Base-by-base conservation (phyloP, 2,888 invertebrate genomes). In the Epirrhoe tristata region DNA sequence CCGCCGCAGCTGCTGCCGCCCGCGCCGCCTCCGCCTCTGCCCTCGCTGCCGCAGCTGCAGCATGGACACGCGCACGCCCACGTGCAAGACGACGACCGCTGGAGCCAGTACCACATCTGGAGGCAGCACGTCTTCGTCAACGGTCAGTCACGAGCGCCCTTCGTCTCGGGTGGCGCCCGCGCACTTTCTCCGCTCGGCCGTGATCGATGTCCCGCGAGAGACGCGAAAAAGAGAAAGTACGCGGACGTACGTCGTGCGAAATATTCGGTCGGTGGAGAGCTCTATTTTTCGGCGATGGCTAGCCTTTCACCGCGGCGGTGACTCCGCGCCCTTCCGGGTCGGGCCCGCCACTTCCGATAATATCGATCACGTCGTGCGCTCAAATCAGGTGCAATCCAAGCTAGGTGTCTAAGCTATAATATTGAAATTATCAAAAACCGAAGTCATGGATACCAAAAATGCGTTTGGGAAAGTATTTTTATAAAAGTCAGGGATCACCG, bases 81-180 rank as follows among this genome's bases (percentile, higher is more conserved):
- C 78, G 93, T 94, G 65, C 94, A 94, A 82, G 95, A 94, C 80
- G 95, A 94, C 85, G 95, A 93, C 87, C 95, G 94, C 83, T 96
- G 96, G 96, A 95, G 95, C 77, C 96, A 96, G 93, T 96, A 96
- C 87, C 96, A 96, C 88, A 94, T 96, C 75, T 96, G 96, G 96
- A 94, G 96, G 80, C 96, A 96, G 88, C 96, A 96, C 87, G 96
- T 96, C 86, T 96, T 96, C 87, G 96, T 96, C 90, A 96, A 96
- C 90, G 96, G 96, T 96, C 95, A 94, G 95, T 91, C 43, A 65
- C 65, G 58, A 43, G 66, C 72, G 71, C 69, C 71, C 68, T 71
- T 69, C 66, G 43, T 34, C 56, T 69, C 77, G 73, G 78, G 78
- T 80, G 76, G 76, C 79, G 81, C 77, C 75, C 79, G 79, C 81